A percentile compares a stretch with the other conserved stretches of the same genome.
phyloP scores from a whole-genome alignment of 2,888 invertebrate species.

The Linyphia triangularis region DNA sequence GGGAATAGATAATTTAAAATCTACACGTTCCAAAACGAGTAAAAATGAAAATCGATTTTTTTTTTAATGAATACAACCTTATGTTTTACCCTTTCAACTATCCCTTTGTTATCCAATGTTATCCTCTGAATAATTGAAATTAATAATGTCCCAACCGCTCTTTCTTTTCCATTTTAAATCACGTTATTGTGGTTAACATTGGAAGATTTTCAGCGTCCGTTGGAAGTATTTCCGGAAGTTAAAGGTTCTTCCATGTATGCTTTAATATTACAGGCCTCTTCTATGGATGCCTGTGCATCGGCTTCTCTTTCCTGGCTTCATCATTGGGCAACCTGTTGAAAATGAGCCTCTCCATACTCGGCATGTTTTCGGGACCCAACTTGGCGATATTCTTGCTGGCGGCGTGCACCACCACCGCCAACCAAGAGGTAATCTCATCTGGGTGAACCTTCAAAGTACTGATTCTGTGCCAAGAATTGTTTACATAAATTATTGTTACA shows the following conservation, averaged over 20 bases:
- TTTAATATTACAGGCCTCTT: slow-evolving; percentile 82
- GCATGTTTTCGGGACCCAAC: slow-evolving; percentile 90
- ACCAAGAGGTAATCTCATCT: slow-evolving; percentile 33
- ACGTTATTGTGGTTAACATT: no score
- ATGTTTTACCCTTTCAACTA: no score
- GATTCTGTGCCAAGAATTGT: background rate
- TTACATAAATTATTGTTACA: background rate
- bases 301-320: slow-evolving; percentile 89
- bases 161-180: no score
- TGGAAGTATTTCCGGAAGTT: no score
- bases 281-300: slow-evolving; percentile 88
- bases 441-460: background rate
- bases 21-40: no score
- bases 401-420: slow-evolving; percentile 82
- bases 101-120: no score
- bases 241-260: background rate
- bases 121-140: no score
- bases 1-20: no score
- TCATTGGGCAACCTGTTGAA: slow-evolving; percentile 90
- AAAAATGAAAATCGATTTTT: no score
- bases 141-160: no score
- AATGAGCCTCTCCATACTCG: slow-evolving; percentile 90
- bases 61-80: no score
- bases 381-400: slow-evolving; percentile 91
- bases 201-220: no score